These are phyloP conservation scores for Eledone cirrhosa DNA, from an alignment of 2,888 invertebrate genomes.

Conservation along the genomic window DNA sequence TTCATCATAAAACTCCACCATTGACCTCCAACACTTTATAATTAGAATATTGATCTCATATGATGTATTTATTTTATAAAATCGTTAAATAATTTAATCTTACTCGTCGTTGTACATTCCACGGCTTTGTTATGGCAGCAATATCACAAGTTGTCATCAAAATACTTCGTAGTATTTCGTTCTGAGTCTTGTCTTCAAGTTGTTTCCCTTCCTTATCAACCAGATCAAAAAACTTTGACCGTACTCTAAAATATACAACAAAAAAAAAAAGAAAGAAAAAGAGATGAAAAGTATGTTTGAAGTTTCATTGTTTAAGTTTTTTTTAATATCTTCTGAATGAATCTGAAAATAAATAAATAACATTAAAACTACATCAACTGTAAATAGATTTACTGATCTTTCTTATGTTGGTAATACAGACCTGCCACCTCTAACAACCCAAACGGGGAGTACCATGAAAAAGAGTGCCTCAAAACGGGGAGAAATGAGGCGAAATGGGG, in stretches of 20 bases:
- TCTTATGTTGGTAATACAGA: no score
- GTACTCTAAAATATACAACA: constrained; percentile 59
- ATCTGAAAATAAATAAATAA: no score
- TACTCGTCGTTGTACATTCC: constrained; percentile 63
- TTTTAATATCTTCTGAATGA: no score
- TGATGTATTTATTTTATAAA: neutral
- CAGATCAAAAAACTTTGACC: constrained; percentile 69
- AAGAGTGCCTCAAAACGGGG: no score
- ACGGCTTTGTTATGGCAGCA: constrained; percentile 64
- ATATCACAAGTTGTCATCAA: constrained; percentile 62
- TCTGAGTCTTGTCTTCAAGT: constrained; percentile 67
- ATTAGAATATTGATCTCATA: neutral
- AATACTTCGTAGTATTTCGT: constrained; percentile 68
- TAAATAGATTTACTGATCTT: no score
- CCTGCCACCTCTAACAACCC: no score
- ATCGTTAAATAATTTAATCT: neutral
- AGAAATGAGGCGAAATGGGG: no score
- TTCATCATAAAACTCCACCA: no score
- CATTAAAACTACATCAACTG: no score
- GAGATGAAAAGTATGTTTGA: neutral
- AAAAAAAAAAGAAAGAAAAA: neutral
- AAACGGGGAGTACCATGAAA: no score
- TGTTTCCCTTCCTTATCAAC: constrained; percentile 67
- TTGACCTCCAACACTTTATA: neutral
- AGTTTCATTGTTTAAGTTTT: neutral